Conservation (phyloP, 2,888 invertebrate species). For the Neoitamus cyanurus region DNA sequence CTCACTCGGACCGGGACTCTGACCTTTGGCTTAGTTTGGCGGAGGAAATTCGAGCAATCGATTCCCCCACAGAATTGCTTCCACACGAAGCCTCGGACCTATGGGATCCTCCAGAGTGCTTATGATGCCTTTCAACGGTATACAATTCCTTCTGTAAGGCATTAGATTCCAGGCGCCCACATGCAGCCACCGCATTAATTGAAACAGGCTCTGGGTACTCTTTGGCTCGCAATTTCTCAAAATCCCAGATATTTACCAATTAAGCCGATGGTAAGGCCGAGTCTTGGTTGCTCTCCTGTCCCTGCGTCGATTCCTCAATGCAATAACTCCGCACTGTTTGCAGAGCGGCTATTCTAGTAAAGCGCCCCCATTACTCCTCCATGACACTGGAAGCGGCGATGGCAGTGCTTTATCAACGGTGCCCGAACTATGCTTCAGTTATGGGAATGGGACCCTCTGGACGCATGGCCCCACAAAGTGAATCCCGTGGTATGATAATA, state of each 20-base stretch:
- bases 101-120: not conserved
- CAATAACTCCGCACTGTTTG: not conserved
- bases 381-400: not conserved
- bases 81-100: not conserved
- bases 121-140: not conserved
- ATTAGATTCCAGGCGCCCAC: not conserved
- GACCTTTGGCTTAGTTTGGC: not conserved
- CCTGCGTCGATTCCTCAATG: not conserved
- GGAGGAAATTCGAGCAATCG: not conserved
- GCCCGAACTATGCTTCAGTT: not conserved
- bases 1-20: no score
- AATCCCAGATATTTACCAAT: slow-evolving; percentile 16
- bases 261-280: not conserved
- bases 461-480: not conserved
- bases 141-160: not conserved
- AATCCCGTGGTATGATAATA: slow-evolving; percentile 32
- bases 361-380: not conserved
- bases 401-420: not conserved
- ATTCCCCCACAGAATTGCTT: not conserved
- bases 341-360: not conserved
- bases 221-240: not conserved
- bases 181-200: not conserved
- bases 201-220: not conserved
- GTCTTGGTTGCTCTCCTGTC: slow-evolving; percentile 6
- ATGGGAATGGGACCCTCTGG: not conserved